These are phyloP conservation scores for Caligus rogercresseyi DNA, from an alignment of 1,140 invertebrate species.

Conservation along the genomic window DNA sequence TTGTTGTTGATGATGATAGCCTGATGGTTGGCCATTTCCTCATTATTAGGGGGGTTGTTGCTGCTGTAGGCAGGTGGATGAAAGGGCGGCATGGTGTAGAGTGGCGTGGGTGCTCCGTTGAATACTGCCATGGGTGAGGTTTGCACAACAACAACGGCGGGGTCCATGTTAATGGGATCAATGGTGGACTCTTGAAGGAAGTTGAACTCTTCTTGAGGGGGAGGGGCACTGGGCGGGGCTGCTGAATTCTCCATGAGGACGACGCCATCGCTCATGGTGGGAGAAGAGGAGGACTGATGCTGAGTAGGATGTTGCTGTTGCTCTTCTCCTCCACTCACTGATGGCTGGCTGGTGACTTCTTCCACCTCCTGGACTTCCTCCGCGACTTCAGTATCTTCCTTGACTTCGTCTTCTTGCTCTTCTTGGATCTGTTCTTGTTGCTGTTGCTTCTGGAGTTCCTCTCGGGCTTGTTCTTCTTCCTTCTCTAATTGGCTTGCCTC, in stretches of 20 bases:
- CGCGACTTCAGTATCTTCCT: background rate
- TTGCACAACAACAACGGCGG: slow-evolving; percentile 24
- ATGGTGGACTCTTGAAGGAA: slow-evolving; percentile 24
- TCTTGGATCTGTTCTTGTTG: background rate
- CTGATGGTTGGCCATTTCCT: background rate
- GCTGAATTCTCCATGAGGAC: too few relatives aligned
- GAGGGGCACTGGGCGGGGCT: background rate
- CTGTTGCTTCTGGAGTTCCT: background rate
- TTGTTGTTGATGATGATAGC: background rate
- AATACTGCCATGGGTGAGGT: slow-evolving; percentile 18
- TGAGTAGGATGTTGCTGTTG: background rate
- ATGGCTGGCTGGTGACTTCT: background rate
- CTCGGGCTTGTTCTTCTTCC: slow-evolving; percentile 3
- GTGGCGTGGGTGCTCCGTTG: background rate
- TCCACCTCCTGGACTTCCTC: background rate
- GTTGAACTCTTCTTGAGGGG: slow-evolving; percentile 13
- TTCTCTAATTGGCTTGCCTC: background rate
- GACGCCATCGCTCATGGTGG: background rate
- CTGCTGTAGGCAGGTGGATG: slow-evolving; percentile 3
- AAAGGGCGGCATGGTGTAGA: background rate
- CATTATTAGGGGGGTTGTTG: too few relatives aligned
- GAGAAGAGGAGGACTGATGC: background rate
- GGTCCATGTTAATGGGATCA: slow-evolving; percentile 24
- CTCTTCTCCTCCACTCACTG: background rate
- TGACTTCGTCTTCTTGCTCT: background rate